Percentiles rank a stretch among this genome's conserved stretches.
Conservation (phyloP, 2,888 invertebrate genomes). For the Zygaena filipendulae region DNA sequence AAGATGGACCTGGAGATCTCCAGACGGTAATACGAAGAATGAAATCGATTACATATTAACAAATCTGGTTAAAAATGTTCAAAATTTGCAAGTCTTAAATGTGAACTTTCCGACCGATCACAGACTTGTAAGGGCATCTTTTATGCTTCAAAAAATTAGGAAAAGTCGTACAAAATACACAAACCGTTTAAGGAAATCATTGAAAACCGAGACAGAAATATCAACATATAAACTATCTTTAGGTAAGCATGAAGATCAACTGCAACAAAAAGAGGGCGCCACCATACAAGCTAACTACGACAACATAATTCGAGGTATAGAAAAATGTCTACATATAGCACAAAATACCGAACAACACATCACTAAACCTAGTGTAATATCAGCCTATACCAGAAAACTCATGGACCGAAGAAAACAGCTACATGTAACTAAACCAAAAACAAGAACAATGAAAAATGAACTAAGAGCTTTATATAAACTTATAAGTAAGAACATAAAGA, state of each 20-base stretch:
- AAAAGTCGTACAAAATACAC: slow-evolving; percentile 1
- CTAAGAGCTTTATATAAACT: slow-evolving; percentile 6
- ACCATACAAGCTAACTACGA: slow-evolving; percentile 6
- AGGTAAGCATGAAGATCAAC: not conserved
- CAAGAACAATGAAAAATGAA: slow-evolving; percentile 2
- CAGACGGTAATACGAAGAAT: not conserved
- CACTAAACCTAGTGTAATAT: slow-evolving; percentile 1
- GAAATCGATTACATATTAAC: slow-evolving; percentile 1
- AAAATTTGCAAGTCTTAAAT: not conserved
- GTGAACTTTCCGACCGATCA: not conserved
- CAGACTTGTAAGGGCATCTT: not conserved
- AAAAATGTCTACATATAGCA: slow-evolving; percentile 5
- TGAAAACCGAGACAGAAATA: slow-evolving; percentile 2
- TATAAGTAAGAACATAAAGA: slow-evolving; percentile 4
- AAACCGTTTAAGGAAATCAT: too few relatives aligned
- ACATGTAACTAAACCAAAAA: slow-evolving; percentile 1
- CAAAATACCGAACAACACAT: slow-evolving; percentile 3
- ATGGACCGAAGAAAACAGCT: slow-evolving; percentile 3
- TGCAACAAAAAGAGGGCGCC: not conserved
- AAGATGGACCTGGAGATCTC: slow-evolving; percentile 1
- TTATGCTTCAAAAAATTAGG: not conserved
- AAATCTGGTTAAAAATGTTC: not conserved
- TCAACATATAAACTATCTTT: slow-evolving; percentile 1
- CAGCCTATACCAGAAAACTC: not conserved
- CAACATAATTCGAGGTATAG: slow-evolving; percentile 5